phyloP scores from a whole-genome alignment of 2,888 invertebrate species.

The Plutella xylostella region DNA sequence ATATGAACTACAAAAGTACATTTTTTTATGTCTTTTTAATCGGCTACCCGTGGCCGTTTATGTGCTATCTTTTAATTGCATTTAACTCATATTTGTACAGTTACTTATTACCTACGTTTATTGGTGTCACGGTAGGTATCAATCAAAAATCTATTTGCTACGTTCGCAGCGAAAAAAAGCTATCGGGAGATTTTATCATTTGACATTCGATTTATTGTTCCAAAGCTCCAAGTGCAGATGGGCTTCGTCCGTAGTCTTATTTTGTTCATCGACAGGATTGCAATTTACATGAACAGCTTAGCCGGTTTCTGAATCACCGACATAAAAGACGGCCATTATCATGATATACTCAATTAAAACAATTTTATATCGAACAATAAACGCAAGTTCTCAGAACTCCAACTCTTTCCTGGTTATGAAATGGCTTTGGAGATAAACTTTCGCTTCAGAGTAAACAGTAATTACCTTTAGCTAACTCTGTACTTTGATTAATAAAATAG shows the following conservation, averaged over 20 bases:
- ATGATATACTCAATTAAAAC: constrained; percentile 6
- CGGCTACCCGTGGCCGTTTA: too few species aligned
- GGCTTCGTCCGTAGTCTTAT: not conserved
- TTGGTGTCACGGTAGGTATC: too few species aligned
- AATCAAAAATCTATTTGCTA: not conserved
- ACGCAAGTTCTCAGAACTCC: constrained; percentile 1
- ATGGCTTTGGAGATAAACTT: not conserved
- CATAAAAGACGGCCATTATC: not conserved
- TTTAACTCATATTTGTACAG: too few species aligned
- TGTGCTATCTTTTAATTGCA: too few species aligned
- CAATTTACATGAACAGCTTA: not conserved
- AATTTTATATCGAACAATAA: constrained; percentile 1
- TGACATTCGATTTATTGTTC: constrained; percentile 28
- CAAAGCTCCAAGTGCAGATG: constrained; percentile 14
- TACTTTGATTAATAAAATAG: too few species aligned
- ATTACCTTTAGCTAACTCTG: too few species aligned
- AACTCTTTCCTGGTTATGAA: not conserved
- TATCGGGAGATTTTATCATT: constrained; percentile 26
- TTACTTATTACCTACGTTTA: too few species aligned
- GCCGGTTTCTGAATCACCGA: not conserved
- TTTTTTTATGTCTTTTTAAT: too few species aligned
- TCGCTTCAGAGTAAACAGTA: too few species aligned
- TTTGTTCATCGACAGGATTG: not conserved
- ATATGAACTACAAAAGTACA: too few species aligned
- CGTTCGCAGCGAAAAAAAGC: not conserved